phyloP scores from a whole-genome alignment of 92 coral and sea anemone genomes.

The Heliopora coerulea region DNA sequence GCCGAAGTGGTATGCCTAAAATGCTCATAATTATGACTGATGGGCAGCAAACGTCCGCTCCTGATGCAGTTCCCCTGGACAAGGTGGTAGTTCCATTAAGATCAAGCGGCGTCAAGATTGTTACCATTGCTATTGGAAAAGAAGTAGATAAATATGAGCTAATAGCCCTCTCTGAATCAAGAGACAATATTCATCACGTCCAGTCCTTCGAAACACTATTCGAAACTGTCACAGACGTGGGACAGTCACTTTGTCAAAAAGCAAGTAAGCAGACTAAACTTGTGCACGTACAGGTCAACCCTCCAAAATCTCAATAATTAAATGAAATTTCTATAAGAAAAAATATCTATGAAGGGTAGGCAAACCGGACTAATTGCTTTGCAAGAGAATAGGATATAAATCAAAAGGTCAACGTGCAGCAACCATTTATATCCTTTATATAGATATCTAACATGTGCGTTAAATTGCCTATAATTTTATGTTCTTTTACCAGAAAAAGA shows the following conservation, averaged over 20 bases:
- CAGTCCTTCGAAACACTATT: conserved; percentile 32
- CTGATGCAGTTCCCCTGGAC: conserved; percentile 57
- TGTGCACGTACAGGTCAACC: too few species aligned
- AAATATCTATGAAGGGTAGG: too few species aligned
- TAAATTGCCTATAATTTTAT: too few species aligned
- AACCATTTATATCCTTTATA: too few species aligned
- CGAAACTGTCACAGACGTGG: conserved; percentile 18
- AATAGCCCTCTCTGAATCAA: conserved; percentile 24
- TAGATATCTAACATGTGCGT: too few species aligned
- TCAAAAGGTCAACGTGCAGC: too few species aligned
- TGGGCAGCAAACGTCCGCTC: conserved; percentile 70
- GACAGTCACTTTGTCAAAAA: conserved; percentile 29
- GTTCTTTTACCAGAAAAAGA: conserved; percentile 27
- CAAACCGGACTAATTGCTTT: too few species aligned
- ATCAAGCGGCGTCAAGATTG: conserved; percentile 56
- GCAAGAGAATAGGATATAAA: too few species aligned
- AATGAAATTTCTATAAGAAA: too few species aligned
- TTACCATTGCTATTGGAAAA: conserved; percentile 65
- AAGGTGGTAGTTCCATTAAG: conserved; percentile 63
- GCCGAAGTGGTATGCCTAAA: conserved; percentile 59
- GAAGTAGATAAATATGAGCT: conserved; percentile 46
- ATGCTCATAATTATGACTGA: conserved; percentile 66
- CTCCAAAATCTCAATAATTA: too few species aligned
- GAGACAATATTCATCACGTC: conserved; percentile 14
- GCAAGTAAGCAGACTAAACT: conserved; percentile 28